Conservation (phyloP, 2,888 invertebrate genomes). For the Lycophotia porphyrea region DNA sequence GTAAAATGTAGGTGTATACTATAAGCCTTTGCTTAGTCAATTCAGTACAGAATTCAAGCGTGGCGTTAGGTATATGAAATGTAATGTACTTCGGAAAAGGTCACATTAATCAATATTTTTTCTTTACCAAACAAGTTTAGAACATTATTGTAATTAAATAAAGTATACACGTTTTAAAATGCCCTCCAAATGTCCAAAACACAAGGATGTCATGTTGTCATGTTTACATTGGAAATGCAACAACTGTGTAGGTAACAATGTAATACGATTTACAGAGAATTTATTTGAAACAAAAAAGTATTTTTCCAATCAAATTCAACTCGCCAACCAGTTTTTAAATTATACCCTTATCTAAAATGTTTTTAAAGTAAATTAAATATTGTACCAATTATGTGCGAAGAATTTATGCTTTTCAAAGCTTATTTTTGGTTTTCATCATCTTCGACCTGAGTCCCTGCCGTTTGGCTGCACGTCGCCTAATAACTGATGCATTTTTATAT, state of each 20-base stretch:
- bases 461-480: constrained; percentile 24
- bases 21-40: background rate
- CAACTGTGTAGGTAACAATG: constrained; percentile 14
- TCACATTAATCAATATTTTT: constrained; percentile 21
- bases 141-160: constrained; percentile 21
- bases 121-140: constrained; percentile 3
- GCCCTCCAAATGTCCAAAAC: constrained; percentile 7
- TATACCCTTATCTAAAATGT: no score
- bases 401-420: constrained; percentile 4
- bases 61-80: background rate
- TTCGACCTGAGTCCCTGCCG: constrained; percentile 7
- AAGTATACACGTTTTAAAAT: background rate
- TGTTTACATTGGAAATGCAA: constrained; percentile 46
- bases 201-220: constrained; percentile 16
- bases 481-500: constrained; percentile 23
- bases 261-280: constrained; percentile 2
- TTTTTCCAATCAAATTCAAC: background rate
- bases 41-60: background rate
- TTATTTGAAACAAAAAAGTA: background rate
- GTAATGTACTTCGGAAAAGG: background rate
- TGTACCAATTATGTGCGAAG: background rate
- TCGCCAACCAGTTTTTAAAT: background rate
- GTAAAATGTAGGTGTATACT: background rate
- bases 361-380: background rate
- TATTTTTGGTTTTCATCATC: constrained; percentile 6